These are phyloP conservation scores for Chaetoderma sp. DNA, from an alignment of 2,888 invertebrate species.

Conservation along the genomic window DNA sequence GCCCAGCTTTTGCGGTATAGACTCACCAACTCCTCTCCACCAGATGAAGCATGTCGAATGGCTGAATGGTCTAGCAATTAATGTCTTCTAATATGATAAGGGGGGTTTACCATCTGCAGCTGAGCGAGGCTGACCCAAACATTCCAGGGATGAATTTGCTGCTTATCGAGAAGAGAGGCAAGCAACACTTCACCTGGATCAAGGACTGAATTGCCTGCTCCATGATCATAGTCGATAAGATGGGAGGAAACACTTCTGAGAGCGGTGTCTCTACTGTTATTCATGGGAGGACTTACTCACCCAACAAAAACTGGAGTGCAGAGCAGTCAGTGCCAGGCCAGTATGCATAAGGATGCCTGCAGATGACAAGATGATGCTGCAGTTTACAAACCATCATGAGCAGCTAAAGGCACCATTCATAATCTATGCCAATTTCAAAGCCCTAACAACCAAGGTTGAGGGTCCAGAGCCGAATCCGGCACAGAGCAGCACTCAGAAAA, in stretches of 20 bases:
- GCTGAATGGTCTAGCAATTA: neutral
- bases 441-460: conserved; percentile 13
- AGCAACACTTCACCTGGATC: too few relatives aligned
- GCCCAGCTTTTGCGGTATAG: too few relatives aligned
- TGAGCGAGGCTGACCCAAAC: neutral
- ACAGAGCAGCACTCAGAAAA: conserved; percentile 14
- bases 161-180: too few relatives aligned
- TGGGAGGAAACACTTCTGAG: conserved; percentile 15
- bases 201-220: conserved; percentile 6
- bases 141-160: too few relatives aligned
- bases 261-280: conserved; percentile 14
- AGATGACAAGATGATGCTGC: conserved; percentile 5
- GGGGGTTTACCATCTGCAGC: neutral
- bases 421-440: conserved; percentile 30
- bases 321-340: conserved; percentile 1
- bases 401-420: conserved; percentile 14
- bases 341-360: conserved; percentile 13
- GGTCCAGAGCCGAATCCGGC: conserved; percentile 5
- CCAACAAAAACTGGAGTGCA: conserved; percentile 13
- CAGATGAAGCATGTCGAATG: too few relatives aligned
- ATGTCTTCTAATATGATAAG: neutral
- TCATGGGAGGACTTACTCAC: conserved; percentile 5
- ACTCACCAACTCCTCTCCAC: too few relatives aligned
- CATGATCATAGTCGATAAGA: conserved; percentile 2
- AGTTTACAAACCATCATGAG: conserved; percentile 18